Evolutionary conservation across 2,113 vertebrate genomes (phyloP).

Genomic region (Microtus pennsylvanicus): DNA sequence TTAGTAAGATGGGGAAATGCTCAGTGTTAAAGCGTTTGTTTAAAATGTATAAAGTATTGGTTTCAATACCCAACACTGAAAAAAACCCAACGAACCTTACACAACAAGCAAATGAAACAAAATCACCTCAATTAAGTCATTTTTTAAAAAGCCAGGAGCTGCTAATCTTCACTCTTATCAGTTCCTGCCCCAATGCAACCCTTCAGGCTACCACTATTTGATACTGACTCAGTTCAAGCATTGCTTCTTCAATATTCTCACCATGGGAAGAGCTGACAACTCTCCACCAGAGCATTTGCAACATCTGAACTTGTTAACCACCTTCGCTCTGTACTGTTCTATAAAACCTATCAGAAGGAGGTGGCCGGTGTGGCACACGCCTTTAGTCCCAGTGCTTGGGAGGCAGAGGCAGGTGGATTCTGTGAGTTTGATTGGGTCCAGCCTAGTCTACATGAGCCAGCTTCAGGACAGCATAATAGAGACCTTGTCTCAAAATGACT

Average conservation of each 20-base stretch:
- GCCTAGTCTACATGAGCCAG: neutral
- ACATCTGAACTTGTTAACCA: neutral
- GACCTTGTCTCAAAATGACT: neutral
- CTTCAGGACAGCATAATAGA: neutral
- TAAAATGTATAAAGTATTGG: neutral
- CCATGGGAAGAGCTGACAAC: neutral
- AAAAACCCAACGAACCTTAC: neutral
- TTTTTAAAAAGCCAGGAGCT: neutral
- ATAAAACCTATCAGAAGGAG: neutral
- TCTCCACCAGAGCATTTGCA: neutral
- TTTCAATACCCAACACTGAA: neutral
- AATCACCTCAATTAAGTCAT: neutral
- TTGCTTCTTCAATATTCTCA: neutral
- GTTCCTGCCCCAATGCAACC: neutral
- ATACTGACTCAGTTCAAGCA: neutral
- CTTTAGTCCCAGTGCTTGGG: neutral
- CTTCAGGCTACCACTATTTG: neutral
- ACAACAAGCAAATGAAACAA: neutral
- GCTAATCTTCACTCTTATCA: neutral
- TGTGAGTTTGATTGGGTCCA: neutral
- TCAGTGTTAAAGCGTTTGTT: neutral
- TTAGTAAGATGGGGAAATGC: neutral
- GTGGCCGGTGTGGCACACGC: fast-evolving
- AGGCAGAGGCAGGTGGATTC: neutral
- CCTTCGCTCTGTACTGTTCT: neutral